A percentile compares a stretch with the other conserved stretches of the same genome.
These are phyloP conservation scores for Tapirus terrestris DNA, from an alignment of 2,113 vertebrate species.

Conservation along the genomic window DNA sequence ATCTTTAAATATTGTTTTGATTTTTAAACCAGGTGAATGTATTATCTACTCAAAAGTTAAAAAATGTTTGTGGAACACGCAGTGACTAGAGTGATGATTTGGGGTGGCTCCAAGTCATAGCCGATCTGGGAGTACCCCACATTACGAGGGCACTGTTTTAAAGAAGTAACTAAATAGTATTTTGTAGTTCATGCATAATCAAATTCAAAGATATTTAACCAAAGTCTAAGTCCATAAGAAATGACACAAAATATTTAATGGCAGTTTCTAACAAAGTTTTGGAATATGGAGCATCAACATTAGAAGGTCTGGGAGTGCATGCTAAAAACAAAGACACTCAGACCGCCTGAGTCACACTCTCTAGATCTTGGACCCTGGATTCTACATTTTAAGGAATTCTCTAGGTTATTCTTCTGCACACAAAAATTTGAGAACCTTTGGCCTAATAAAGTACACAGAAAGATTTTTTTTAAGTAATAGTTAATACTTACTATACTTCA, in stretches of 20 bases:
- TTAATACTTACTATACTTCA: neutral
- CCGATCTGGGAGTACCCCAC: neutral
- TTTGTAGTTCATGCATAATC: neutral
- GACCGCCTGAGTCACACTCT: neutral
- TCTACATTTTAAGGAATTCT: neutral
- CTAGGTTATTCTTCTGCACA: neutral
- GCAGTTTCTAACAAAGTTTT: neutral
- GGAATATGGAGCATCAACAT: too few relatives aligned
- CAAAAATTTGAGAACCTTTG: neutral
- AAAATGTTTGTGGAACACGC: neutral
- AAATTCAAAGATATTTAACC: neutral
- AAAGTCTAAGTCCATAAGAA: neutral
- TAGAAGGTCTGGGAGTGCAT: neutral
- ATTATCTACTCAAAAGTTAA: neutral
- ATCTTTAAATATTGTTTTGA: neutral
- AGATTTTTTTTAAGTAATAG: neutral
- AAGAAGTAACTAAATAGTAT: neutral
- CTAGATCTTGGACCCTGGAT: neutral
- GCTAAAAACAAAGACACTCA: neutral
- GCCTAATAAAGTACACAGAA: neutral
- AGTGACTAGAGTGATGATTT: neutral
- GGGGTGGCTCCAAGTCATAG: neutral
- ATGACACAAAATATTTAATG: neutral
- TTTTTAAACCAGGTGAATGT: neutral
- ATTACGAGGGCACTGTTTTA: neutral